phyloP scores from a whole-genome alignment of 1,140 invertebrate species.

The Manduca sexta region DNA sequence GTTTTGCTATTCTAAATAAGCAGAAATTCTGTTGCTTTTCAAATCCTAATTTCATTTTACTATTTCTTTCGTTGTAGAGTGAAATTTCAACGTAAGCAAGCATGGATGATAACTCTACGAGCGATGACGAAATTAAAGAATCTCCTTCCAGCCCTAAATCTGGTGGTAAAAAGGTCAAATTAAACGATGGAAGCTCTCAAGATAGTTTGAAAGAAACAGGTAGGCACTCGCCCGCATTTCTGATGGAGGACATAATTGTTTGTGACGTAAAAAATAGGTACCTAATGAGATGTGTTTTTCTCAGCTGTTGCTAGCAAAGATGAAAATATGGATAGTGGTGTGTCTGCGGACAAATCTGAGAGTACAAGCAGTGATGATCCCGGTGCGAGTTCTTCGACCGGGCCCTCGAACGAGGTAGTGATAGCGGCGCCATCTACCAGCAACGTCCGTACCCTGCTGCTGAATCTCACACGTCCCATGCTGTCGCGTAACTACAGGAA shows the following conservation, averaged over 20 bases:
- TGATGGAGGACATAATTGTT: constrained; percentile 1
- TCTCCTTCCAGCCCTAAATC: constrained; percentile 46
- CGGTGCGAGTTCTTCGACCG: constrained; percentile 21
- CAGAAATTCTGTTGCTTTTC: constrained; percentile 7
- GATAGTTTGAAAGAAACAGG: constrained; percentile 53
- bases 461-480: constrained; percentile 41
- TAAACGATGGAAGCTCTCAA: constrained; percentile 64
- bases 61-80: no score
- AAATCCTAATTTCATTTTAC: not conserved
- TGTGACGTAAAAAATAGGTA: constrained; percentile 32
- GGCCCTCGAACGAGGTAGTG: constrained; percentile 45
- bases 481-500: constrained; percentile 51
- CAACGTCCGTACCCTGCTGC: constrained; percentile 45
- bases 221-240: constrained; percentile 20
- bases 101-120: constrained; percentile 63
- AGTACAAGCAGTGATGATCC: constrained; percentile 62
- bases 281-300: constrained; percentile 39
- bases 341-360: constrained; percentile 67
- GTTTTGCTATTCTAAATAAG: constrained; percentile 10
- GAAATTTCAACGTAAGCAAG: constrained; percentile 17
- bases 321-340: constrained; percentile 64
- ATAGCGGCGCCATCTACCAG: constrained; percentile 47
- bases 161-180: constrained; percentile 58
- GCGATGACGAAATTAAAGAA: constrained; percentile 57
- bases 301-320: constrained; percentile 42